phyloP scores from a whole-genome alignment of 2,797 vertebrate species.

The Apogon hyalosoma region DNA sequence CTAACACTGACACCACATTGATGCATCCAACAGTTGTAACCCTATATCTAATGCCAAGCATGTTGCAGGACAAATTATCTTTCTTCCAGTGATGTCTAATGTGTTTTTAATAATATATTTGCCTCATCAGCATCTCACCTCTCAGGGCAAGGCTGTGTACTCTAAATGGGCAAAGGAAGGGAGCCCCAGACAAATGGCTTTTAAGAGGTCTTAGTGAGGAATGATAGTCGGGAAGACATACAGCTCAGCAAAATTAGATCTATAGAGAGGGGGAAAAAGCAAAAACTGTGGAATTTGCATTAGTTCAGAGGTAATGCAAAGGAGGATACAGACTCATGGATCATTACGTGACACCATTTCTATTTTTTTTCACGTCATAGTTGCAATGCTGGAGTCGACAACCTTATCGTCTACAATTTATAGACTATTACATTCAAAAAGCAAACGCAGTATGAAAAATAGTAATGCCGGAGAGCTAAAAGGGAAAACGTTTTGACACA shows the following conservation, averaged over 20 bases:
- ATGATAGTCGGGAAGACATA: conserved; percentile 49
- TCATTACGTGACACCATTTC: conserved; percentile 9
- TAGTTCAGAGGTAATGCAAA: conserved; percentile 28
- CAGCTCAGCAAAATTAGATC: conserved; percentile 70
- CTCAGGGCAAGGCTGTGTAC: conserved; percentile 40
- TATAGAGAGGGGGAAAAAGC: conserved; percentile 13
- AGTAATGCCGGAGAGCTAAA: no score
- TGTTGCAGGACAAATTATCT: conserved; percentile 43
- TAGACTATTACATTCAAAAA: not conserved
- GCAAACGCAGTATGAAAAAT: no score
- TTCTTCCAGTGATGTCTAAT: conserved; percentile 64
- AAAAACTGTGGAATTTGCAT: conserved; percentile 42
- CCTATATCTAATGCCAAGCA: conserved; percentile 38
- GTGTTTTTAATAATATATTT: conserved; percentile 79
- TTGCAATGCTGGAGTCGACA: conserved; percentile 1
- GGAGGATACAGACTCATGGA: conserved; percentile 10
- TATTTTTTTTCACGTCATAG: conserved; percentile 3
- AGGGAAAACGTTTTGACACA: no score
- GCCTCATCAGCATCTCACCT: conserved; percentile 76
- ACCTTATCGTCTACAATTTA: not conserved
- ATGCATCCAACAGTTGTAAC: conserved; percentile 14
- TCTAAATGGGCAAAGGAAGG: conserved; percentile 47
- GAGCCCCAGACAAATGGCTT: conserved; percentile 64
- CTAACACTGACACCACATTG: no score
- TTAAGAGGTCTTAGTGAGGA: conserved; percentile 62